Evolutionary conservation across 2,113 vertebrate genomes (phyloP).

Genomic region (Muntiacus muntjak): DNA sequence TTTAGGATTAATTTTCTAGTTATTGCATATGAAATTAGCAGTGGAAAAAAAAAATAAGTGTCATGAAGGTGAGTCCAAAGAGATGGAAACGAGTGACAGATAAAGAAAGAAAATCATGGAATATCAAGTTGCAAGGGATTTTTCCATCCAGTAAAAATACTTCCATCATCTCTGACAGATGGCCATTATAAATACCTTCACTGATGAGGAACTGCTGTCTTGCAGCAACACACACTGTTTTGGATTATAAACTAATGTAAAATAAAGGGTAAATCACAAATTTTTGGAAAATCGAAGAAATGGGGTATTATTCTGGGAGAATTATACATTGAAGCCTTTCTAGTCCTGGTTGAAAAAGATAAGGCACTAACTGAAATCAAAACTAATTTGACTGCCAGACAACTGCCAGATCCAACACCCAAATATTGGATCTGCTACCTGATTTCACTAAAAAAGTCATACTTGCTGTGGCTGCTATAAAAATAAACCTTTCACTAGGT

Average conservation of each 20-base stretch:
- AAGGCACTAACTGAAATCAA: background rate
- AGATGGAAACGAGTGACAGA: background rate
- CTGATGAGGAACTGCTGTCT: conserved; percentile 9
- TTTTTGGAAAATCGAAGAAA: conserved; percentile 41
- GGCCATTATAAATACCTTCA: conserved; percentile 35
- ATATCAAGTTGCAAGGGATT: background rate
- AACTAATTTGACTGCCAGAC: background rate
- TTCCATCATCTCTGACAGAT: conserved; percentile 28
- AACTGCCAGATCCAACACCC: background rate
- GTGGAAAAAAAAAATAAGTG: background rate
- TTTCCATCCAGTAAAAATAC: conserved; percentile 26
- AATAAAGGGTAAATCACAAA: background rate
- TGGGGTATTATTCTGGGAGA: background rate
- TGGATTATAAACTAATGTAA: conserved; percentile 24
- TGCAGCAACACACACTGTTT: conserved; percentile 26
- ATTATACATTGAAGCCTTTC: conserved; percentile 4
- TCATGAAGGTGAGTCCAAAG: background rate
- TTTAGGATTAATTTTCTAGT: background rate
- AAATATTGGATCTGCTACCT: background rate
- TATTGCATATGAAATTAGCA: background rate
- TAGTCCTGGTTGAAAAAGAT: background rate
- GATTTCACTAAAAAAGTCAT: background rate
- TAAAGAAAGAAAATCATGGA: conserved; percentile 2
- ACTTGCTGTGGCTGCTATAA: background rate
- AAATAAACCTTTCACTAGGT: background rate